These are phyloP conservation scores for Turnix velox DNA, from an alignment of 2,113 vertebrate genomes.

Conservation along the genomic window DNA sequence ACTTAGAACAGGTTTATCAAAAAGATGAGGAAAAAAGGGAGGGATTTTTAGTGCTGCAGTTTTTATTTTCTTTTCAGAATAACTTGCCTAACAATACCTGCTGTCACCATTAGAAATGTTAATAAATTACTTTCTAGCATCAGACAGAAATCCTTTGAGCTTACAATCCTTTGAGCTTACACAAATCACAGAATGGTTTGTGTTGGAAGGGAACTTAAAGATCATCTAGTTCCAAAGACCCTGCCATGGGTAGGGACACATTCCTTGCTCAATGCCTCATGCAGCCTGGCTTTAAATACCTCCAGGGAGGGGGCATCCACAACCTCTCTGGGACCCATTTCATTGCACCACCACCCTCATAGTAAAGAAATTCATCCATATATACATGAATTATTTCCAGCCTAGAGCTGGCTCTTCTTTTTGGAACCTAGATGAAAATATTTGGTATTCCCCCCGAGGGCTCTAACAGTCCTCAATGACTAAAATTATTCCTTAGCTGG, in stretches of 20 bases:
- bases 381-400: no score
- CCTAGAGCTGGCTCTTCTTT: not conserved
- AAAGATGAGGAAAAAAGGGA: not conserved
- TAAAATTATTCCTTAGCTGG: not conserved
- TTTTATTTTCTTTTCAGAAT: not conserved
- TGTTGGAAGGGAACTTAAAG: no score
- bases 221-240: no score
- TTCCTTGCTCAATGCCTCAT: no score
- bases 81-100: not conserved
- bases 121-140: not conserved
- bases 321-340: no score
- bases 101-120: not conserved
- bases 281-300: no score
- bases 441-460: not conserved
- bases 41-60: not conserved
- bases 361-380: no score
- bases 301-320: no score
- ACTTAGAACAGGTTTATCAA: not conserved
- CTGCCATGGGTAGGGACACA: no score
- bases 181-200: no score
- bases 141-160: not conserved
- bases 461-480: slow-evolving; percentile 1
- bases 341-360: no score
- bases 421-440: not conserved
- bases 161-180: no score